Base-by-base conservation (phyloP, 2,113 vertebrate genomes). In the Girardinichthys multiradiatus region DNA sequence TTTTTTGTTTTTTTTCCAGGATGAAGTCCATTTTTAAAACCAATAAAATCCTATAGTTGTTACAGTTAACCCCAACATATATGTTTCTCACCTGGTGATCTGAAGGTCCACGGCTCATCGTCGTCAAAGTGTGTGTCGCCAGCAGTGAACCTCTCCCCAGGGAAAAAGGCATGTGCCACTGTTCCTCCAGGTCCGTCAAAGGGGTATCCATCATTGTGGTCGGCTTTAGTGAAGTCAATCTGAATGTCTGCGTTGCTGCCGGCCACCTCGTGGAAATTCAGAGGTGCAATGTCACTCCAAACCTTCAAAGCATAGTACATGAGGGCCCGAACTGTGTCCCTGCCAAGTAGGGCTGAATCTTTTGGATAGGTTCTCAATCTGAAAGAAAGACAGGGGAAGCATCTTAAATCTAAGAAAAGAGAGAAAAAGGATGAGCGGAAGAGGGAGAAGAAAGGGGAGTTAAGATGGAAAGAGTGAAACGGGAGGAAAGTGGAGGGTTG, bases 261-360 rank as follows among this genome's bases (percentile, higher is more conserved):
- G 0, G 96, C 98, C 83, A 98, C 98, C 89, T 99, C 97, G 0
- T 99, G 98, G 92, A 99, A 99, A 87, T 99, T 96, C 11, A 99
- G 94, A 0, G 97, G 97, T 0, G 96, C 94, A 10, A 99, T 96
- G 90, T 99, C 97, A 0, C 97, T 97, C 98, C 98, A 99, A 64
- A 98, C 98, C 88, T 98, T 98, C 79, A 99, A 90, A 8, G 97
- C 98, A 0, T 98, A 98, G 88, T 97, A 96, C 97, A 99, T 96
- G 64, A 99, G 95, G 0, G 97, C 97, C 0, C 98, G 95, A 29
- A 99, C 96, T 0, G 97, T 99, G 93, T 98, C 98, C 0, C 95
- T 94, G 79, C 96, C 96, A 87, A 99, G 91, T 28, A 89, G 54
- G 0, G 94, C 92, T 0, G 97, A 96, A 72, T 96, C 97, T 70